Base-by-base conservation (phyloP, 2,113 vertebrate species). In the Tor tambroides region DNA sequence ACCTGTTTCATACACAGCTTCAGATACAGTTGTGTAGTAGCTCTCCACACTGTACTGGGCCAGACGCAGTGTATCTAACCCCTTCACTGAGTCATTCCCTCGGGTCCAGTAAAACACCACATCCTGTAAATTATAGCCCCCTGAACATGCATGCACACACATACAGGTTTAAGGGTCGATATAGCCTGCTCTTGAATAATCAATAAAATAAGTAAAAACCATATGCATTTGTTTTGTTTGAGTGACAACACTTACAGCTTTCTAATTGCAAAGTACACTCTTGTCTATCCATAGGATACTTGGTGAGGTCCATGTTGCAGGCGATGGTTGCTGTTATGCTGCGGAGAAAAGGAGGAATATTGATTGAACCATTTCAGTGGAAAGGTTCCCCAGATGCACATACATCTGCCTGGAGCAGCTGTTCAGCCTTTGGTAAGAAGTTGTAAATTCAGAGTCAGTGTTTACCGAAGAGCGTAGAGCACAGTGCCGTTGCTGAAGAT, bases 201-300 rank as follows among this genome's bases (percentile, higher is more conserved):
- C 41, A 28, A 49, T 76, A 56, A 8, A 38, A 32, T 6, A 26
- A 51, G 11, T 5, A 11, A 51, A 51, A 54, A 4, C 2, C 5
- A 51, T 46, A n/a, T 15, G 17, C 10, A 72, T 30, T n/a, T 7
- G 4, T 35, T 51, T 26, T 54, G 32, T 80, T 11, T 49, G 6
- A 26, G 6, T 54, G 4, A 23, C 19, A 35, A 61, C 15, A 11
- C 96, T 96, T 94, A 97, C 97, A 97, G 95, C 96, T 97, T 93
- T 97, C 97, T 87, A 97, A 95, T 93, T 97, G 96, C 79, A 97
- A 92, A 15, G 95, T 97, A 91, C 96, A 97, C 0, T 93, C 96
- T 94, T 97, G 96, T 89, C 96, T 97, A 93, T 97, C 96, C 96
- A 97, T 97, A 0, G 97, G 97, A 77, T 97, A 97, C 90, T 97